A percentile compares a stretch with the other conserved stretches of the same genome.
These are phyloP conservation scores for Gadus macrocephalus DNA, from an alignment of 2,113 vertebrate species.

Conservation along the genomic window DNA sequence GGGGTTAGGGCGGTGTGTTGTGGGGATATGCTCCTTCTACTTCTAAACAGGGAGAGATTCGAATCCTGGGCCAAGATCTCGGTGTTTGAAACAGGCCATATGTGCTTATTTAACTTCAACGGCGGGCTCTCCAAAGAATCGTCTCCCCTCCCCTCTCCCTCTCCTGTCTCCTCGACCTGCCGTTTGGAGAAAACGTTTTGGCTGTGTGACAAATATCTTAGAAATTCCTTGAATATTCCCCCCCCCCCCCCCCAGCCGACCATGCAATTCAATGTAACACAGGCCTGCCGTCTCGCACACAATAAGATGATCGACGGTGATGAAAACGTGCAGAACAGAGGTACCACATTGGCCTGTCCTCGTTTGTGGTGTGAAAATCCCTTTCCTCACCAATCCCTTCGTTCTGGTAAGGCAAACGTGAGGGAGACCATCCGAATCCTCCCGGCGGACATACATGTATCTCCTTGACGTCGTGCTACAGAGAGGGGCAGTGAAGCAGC, in stretches of 20 bases:
- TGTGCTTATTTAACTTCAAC: too few species aligned
- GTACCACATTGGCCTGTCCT: conserved; percentile 9
- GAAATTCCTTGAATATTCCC: conserved; percentile 64
- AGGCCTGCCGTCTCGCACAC: conserved; percentile 23
- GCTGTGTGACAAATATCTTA: conserved; percentile 73
- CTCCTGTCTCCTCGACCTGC: conserved; percentile 18
- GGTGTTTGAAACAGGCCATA: too few species aligned
- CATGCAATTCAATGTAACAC: conserved; percentile 33
- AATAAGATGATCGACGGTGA: background rate
- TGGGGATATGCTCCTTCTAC: background rate
- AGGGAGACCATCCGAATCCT: conserved; percentile 7
- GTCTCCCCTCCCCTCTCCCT: conserved; percentile 25
- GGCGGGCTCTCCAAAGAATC: conserved; percentile 22
- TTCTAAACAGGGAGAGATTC: background rate
- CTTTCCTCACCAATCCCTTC: conserved; percentile 34
- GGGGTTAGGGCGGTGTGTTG: conserved; percentile 6
- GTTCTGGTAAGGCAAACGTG: conserved; percentile 34
- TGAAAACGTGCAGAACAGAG: conserved; percentile 21
- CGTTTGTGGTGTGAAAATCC: conserved; percentile 23
- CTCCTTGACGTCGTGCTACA: conserved; percentile 35
- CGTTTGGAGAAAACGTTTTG: conserved; percentile 51
- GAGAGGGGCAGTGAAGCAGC: conserved; percentile 13
- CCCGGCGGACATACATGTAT: conserved; percentile 32
- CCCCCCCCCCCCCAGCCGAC: conserved; percentile 32
- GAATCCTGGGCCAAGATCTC: too few species aligned